Base-by-base conservation (phyloP, 2,113 vertebrate genomes). In the Ploceus nigricollis region DNA sequence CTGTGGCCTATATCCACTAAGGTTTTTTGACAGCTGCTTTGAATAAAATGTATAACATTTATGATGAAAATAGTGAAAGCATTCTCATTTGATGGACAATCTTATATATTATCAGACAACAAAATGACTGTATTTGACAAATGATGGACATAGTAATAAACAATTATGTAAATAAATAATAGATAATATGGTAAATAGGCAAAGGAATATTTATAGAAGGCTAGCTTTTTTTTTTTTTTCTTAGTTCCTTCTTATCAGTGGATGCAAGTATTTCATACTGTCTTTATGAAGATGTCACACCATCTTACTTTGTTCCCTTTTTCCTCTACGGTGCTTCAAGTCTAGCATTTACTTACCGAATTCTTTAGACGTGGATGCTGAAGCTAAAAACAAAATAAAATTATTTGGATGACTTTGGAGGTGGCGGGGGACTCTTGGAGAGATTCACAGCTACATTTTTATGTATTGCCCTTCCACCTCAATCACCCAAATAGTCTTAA, bases 11-110 rank as follows among this genome's bases (percentile, higher is more conserved):
- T 37, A 66, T 87, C 54, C 2, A 3, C 61, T 71, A 79, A 51
- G 53, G 39, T 63, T 87, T 94, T 92, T 51, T 95, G 86, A 90
- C 70, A 80, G 57, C 57, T 94, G 48, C 48, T 93, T 81, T 87
- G 60, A 79, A 61, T 92, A 90, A 80, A 79, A 69, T 48, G 5
- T 64, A 1, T 71, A 75, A 87, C 58, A 44, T 42, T 70, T 84
- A 24, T 73, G 20, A 10, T 66, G 33, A 81, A 84, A 87, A 89
- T 22, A 71, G 39, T 70, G 23, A 84, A 81, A 87, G 44, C 42
- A 40, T 48, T 77, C 64, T 84, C 9, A 33, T 83, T 60, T 89
- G 37, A 65, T 94, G 86, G 72, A 42, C 50, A 53, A 5, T 56
- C 30, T 64, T 57, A 2, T 4, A 8, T 63, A 35, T 57, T 57